Percentiles rank a stretch among this genome's conserved stretches.
phyloP scores from a whole-genome alignment of 1,140 invertebrate species.

The Procambarus virginalis region DNA sequence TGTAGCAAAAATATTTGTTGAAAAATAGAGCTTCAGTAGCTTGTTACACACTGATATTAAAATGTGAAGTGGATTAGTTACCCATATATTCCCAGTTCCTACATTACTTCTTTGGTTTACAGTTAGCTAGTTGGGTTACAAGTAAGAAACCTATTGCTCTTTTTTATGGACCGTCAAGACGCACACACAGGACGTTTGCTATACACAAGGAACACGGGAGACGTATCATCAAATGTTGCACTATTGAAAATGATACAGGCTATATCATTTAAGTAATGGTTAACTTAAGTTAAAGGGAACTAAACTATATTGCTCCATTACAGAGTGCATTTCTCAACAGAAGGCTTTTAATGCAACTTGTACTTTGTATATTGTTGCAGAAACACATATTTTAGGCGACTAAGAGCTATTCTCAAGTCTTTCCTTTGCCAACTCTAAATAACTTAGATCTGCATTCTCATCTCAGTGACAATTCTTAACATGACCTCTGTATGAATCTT shows the following conservation, averaged over 20 bases:
- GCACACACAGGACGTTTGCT: slow-evolving; percentile 39
- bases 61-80: slow-evolving; percentile 56
- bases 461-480: not conserved
- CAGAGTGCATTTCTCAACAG: slow-evolving; percentile 39
- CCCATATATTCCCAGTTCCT: slow-evolving; percentile 50
- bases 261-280: slow-evolving; percentile 49
- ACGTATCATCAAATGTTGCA: slow-evolving; percentile 43
- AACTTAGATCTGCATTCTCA: slow-evolving; percentile 7
- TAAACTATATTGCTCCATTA: slow-evolving; percentile 58
- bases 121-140: slow-evolving; percentile 54
- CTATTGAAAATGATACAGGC: slow-evolving; percentile 33
- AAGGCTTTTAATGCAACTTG: slow-evolving; percentile 39
- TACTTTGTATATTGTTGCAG: slow-evolving; percentile 30
- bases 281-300: slow-evolving; percentile 45
- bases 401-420: slow-evolving; percentile 27
- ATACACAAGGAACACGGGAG: slow-evolving; percentile 21
- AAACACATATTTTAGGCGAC: slow-evolving; percentile 20
- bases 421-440: slow-evolving; percentile 21
- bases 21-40: slow-evolving; percentile 66
- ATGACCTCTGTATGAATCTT: not conserved
- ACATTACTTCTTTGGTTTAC: slow-evolving; percentile 65
- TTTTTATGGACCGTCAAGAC: slow-evolving; percentile 35
- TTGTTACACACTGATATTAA: slow-evolving; percentile 52
- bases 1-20: slow-evolving; percentile 68
- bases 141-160: slow-evolving; percentile 66